Evolutionary conservation across 1,140 invertebrate genomes (phyloP).

Genomic region (Pissodes strobi): DNA sequence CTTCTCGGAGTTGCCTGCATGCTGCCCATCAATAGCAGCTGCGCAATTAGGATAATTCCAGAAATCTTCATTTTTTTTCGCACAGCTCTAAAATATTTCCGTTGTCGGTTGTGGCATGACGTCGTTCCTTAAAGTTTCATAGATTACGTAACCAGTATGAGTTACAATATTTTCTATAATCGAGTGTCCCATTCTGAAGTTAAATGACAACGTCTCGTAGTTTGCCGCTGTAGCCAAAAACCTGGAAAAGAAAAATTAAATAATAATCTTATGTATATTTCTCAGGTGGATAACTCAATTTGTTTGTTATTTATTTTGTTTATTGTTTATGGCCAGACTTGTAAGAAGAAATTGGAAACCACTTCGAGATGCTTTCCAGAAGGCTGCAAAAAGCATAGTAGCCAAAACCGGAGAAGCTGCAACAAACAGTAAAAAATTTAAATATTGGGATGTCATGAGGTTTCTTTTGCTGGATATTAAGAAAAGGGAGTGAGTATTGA

Average conservation of each 20-base stretch:
- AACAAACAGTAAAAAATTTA: no score
- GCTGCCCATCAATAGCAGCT: constrained; percentile 20
- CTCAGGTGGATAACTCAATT: no score
- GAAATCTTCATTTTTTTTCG: constrained; percentile 21
- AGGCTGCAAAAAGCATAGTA: no score
- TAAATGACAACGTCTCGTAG: constrained; percentile 20
- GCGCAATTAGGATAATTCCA: constrained; percentile 27
- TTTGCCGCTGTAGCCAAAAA: constrained; percentile 22
- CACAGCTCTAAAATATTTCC: constrained; percentile 17
- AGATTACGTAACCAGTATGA: constrained; percentile 20
- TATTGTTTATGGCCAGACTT: no score
- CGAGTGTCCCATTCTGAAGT: constrained; percentile 22
- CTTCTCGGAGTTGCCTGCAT: constrained; percentile 10
- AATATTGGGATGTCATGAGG: no score
- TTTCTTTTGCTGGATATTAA: no score
- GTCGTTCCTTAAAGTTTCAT: constrained; percentile 15
- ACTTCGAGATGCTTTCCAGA: no score
- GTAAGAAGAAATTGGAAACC: no score
- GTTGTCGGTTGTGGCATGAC: constrained; percentile 25
- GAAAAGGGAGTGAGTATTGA: no score
- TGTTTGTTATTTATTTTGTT: no score
- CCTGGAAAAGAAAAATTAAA: constrained; percentile 21
- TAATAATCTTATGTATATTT: constrained; percentile 17
- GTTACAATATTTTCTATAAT: constrained; percentile 24
- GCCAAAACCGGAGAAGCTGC: no score